Base-by-base conservation (phyloP, 1,140 invertebrate genomes). In the Tetramorium parvispinum region DNA sequence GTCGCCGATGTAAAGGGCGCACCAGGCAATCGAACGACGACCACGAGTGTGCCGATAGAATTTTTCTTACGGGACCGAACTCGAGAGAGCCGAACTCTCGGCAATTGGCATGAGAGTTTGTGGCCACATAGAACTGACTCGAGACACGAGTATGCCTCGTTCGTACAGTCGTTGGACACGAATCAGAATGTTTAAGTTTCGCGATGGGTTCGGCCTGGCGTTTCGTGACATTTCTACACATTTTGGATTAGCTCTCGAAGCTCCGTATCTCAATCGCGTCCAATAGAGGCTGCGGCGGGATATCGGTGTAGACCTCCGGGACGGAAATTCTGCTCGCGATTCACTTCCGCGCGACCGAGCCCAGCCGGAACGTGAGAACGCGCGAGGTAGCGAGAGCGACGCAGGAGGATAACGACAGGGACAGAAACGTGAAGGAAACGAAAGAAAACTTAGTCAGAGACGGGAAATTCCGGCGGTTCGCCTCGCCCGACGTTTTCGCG, bases 401-500 rank as follows among this genome's bases (percentile, higher is more conserved):
- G 13, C 16, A 7, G 16, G 65, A 32, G 11, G 1, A 7, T 49
- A 49, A 18, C 3, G 59, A 1, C 2, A 18, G 40, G 18, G 32
- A 43, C 24, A 70, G 37, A 32, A 66, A 68, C 27, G 37, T 10
- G 49, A 27, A 16, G 21, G 1, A 24, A 11, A 53, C 3, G 57
- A 40, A 76, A 83, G 73, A 82, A 82, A 65, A 63, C 13, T 10
- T 46, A 27, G 43, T 27, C 21, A 18, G 43, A 27, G 27, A 88
- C 13, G 85, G 83, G 82, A 82, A 70, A 79, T 89, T 90, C 75
- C 85, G 43, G 75, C 65, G 88, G 77, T 90, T 89, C 49, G 13
- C 77, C 24, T 61, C 83, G 85, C 63, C 76, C 81, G 88, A 87
- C 89, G 89, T 66, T 90, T 89, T 87, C 85, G 66, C 63, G 43